Base-by-base conservation (phyloP, 2,797 vertebrate genomes). In the Hoplostethus atlanticus region DNA sequence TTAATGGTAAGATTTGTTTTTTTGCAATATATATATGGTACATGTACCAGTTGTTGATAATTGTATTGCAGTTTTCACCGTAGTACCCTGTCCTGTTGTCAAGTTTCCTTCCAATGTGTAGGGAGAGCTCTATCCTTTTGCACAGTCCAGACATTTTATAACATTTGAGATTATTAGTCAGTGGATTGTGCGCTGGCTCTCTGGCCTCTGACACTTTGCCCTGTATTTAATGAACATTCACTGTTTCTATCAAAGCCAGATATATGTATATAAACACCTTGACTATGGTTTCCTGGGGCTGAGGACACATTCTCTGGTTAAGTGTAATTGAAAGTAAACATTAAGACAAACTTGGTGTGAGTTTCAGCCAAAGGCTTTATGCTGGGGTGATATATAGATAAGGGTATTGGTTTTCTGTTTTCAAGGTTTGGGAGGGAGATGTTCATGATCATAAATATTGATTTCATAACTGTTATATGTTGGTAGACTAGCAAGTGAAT, bases 251-350 rank as follows among this genome's bases (percentile, higher is more conserved):
- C 50, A 21, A 5, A 6, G 16, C 30, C 63, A 71, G 55, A 53
- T 52, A 13, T 1, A 12, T 16, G 52, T 51, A 40, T 47, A 60
- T 42, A 42, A 11, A 30, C 38, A 34, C 62, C 54, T 11, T 3
- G 6, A 1, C 51, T 6, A 13, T 13, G 4, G 17, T 47, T 15
- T 46, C 42, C 53, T 55, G 28, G 5, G 50, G 30, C 21, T n/a
- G 28, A 46, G 17, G 15, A 60, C 3, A 7, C 12, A 40, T 57
- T 71, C 68, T 60, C 40, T 30, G 47, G n/a, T 34, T 21, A 54
- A 66, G 69, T 42, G 53, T 10, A 77, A 67, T 61, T 21, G 17
- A 56, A 71, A 61, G 52, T 17, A 28, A 76, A 62, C 2, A 63
- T 74, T 68, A 68, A 48, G 44, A 60, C 6, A 67, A 38, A 61